Conservation (phyloP, 2,888 invertebrate species). For the Petrolisthes manimaculis region DNA sequence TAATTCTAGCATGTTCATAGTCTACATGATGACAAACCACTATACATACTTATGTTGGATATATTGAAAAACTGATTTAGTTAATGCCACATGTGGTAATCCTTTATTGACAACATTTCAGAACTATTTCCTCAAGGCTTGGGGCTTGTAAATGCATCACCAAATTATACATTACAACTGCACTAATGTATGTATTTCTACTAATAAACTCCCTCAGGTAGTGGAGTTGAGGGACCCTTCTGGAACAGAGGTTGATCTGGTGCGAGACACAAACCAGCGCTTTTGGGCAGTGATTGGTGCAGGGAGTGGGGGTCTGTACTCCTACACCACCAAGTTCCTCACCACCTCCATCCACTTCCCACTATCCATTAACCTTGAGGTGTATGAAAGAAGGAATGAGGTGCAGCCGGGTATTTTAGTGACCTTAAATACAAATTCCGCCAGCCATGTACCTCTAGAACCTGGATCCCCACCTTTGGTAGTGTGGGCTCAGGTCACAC, state of each 20-base stretch:
- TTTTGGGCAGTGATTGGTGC: constrained; percentile 55
- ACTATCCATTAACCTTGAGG: constrained; percentile 40
- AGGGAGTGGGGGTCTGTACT: constrained; percentile 22
- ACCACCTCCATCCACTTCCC: constrained; percentile 56
- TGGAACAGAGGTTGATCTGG: constrained; percentile 44
- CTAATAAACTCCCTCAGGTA: constrained; percentile 27
- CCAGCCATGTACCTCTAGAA: constrained; percentile 35
- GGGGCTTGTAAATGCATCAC: no score
- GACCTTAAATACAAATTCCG: constrained; percentile 49
- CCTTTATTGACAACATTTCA: no score
- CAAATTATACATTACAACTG: no score
- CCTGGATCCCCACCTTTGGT: constrained; percentile 47
- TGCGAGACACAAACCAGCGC: constrained; percentile 56
- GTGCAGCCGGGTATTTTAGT: constrained; percentile 30
- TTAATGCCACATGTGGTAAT: no score
- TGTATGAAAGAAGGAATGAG: constrained; percentile 47
- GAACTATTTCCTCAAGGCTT: no score
- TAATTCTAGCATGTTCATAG: no score
- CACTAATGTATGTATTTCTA: no score
- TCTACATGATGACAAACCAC: no score
- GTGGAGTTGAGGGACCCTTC: constrained; percentile 46
- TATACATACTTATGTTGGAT: no score
- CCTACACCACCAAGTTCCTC: constrained; percentile 60
- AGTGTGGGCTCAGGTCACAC: constrained; percentile 57
- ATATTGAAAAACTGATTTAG: no score